phyloP scores from a whole-genome alignment of 2,888 invertebrate species.

The Trichacis sp. region DNA sequence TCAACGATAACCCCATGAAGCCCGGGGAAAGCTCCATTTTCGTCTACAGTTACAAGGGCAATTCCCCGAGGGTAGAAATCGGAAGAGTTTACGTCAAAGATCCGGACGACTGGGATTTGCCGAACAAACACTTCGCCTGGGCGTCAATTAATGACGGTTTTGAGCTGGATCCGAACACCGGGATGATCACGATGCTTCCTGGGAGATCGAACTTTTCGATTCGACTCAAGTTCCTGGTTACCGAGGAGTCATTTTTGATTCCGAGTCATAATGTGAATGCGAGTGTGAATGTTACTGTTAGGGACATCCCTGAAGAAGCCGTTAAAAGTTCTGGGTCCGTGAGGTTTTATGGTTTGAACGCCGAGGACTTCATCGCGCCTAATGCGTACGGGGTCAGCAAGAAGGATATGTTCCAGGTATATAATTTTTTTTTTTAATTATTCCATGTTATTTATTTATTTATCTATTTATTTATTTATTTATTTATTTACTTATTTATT shows the following conservation, averaged over 20 bases:
- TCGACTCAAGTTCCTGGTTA: conserved; percentile 79
- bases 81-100: conserved; percentile 95
- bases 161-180: conserved; percentile 79
- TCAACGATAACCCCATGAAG: conserved; percentile 92
- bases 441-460: too few species aligned
- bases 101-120: conserved; percentile 96
- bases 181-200: conserved; percentile 88
- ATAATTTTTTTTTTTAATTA: conserved; percentile 42
- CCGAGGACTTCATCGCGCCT: conserved; percentile 85
- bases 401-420: conserved; percentile 77
- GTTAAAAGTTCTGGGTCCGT: conserved; percentile 94
- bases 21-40: conserved; percentile 91
- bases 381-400: conserved; percentile 76
- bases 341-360: conserved; percentile 82
- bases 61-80: conserved; percentile 84
- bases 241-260: conserved; percentile 74
- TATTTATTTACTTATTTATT: too few species aligned
- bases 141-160: conserved; percentile 76
- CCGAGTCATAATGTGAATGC: conserved; percentile 23
- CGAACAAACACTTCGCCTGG: conserved; percentile 90
- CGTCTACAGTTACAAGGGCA: conserved; percentile 94
- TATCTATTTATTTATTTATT: too few species aligned
- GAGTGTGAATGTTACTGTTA: conserved; percentile 87
- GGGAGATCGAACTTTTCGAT: conserved; percentile 84
- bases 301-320: conserved; percentile 90